A percentile compares a stretch with the other conserved stretches of the same genome.
These are phyloP conservation scores for Hartigia nigra DNA, from an alignment of 2,888 invertebrate genomes.

Conservation along the genomic window DNA sequence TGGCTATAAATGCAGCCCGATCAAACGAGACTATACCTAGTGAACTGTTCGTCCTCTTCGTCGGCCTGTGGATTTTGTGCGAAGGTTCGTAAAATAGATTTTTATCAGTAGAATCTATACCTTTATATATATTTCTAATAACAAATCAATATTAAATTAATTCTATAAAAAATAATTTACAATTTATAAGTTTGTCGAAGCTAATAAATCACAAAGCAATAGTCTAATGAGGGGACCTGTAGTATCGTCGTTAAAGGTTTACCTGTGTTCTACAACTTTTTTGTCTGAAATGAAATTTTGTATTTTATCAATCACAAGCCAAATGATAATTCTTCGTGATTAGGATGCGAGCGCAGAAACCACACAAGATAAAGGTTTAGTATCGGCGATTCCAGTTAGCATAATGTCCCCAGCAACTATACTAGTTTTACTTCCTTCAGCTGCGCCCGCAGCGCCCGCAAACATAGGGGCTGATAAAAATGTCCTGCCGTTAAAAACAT, in stretches of 20 bases:
- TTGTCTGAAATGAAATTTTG: not conserved
- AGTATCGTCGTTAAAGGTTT: not conserved
- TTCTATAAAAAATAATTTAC: too few species aligned
- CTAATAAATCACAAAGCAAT: not conserved
- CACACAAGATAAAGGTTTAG: not conserved
- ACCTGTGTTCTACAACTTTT: not conserved
- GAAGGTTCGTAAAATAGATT: not conserved
- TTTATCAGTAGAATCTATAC: not conserved
- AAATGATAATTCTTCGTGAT: not conserved
- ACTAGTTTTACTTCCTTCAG: constrained; percentile 50
- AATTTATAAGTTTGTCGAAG: too few species aligned
- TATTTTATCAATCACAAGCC: not conserved
- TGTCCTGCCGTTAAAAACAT: constrained; percentile 46
- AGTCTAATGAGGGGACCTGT: not conserved
- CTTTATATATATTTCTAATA: too few species aligned
- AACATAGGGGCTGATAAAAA: constrained; percentile 58
- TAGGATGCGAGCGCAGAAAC: not conserved
- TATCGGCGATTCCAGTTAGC: not conserved
- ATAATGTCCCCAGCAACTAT: not conserved
- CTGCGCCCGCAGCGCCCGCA: constrained; percentile 55
- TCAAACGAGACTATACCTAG: constrained; percentile 1
- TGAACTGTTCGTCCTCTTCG: not conserved
- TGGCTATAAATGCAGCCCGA: constrained; percentile 46
- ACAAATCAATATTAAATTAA: too few species aligned
- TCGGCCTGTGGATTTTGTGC: not conserved